Evolutionary conservation across 2,113 vertebrate genomes (phyloP), one percentile per base, ranked within the genome.

Genomic region (Halichoeres trimaculatus): DNA sequence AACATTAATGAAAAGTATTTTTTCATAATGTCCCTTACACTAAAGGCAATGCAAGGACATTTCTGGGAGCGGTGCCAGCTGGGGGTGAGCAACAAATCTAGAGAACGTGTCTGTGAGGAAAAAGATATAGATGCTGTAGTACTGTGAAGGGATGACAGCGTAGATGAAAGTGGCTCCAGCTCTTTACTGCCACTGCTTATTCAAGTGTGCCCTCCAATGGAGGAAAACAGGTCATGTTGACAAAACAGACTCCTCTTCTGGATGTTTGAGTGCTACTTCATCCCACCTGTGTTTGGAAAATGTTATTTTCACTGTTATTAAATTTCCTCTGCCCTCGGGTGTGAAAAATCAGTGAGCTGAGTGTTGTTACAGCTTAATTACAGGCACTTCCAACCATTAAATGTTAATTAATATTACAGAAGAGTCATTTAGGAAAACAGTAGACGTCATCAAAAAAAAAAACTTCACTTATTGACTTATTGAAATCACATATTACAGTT

Each of bases 161-260:
- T 61, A 53, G 50, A 59, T 74, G 60, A 74, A 70, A 45, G 55
- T 16, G 34, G 65, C 54, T 76, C 35, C 10, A 41, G 57, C 55
- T 78, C 67, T 41, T 75, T 43, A 50, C 52, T 35, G 43, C 74
- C 22, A 70, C 52, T 67, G 63, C 74, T 85, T 88, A 77, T 86
- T 82, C 75, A 86, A 88, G 78, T 84, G 81, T 86, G 88, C 87
- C 87, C 85, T 87, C 88, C 87, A 85, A 76, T 87, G 81, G 87
- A 88, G 71, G 70, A 84, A 89, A 85, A 50, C 72, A 57, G 79
- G 50, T 70, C 73, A 71, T 70, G 83, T 76, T 83, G 65, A 74
- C 68, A 69, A 72, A 86, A 72, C 3, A 59, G 45, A 36, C 45
- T 64, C 66, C 61, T 69, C 35, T 50, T 64, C 67, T 56, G 22